Evolutionary conservation across 1,140 invertebrate species (phyloP), one percentile per base, ranked within the genome.

Genomic region (Microplitis demolitor): DNA sequence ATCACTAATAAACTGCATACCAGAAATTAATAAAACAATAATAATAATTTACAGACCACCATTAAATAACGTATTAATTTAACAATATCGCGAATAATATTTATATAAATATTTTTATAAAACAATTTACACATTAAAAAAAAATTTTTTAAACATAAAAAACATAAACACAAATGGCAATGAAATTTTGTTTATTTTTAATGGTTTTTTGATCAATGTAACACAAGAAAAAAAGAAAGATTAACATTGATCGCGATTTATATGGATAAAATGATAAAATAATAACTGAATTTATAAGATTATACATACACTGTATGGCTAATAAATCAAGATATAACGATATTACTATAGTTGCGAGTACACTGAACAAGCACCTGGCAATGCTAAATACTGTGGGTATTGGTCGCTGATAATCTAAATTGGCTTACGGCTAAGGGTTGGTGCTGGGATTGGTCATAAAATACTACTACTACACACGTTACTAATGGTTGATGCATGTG

Each of bases 401-500:
- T 85, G 85, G 80, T 86, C 78, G 83, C 80, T 84, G 80, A 78
- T 67, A 74, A 78, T 85, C 74, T 82, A 82, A 79, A 81, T 74
- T 83, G 79, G 85, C 82, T 85, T 86, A 79, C 81, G 82, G 82
- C 79, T 86, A 79, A 82, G 84, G 85, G 81, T 86, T 85, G 85
- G 84, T 86, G 84, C 84, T 86, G 85, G 83, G 81, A 83, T 80
- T 81, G 81, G 76, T 82, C 78, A 79, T 45, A 45, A 45, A 45
- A 45, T 45, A 45, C 39, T 45, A 45, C 24, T 24, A 24, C 77
- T 77, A 72, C 70, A 76, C 64, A 70, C 63, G 74, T 82, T 81
- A 86, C 83, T 85, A 87, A 86, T 82, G 82, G 80, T 84, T 84
- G 84, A 79, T 87, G 85, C 85, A 87, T 87, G 84, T 85, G 80